Evolutionary conservation across 2,888 invertebrate species (phyloP).

Genomic region (Pachymerium ferrugineum): DNA sequence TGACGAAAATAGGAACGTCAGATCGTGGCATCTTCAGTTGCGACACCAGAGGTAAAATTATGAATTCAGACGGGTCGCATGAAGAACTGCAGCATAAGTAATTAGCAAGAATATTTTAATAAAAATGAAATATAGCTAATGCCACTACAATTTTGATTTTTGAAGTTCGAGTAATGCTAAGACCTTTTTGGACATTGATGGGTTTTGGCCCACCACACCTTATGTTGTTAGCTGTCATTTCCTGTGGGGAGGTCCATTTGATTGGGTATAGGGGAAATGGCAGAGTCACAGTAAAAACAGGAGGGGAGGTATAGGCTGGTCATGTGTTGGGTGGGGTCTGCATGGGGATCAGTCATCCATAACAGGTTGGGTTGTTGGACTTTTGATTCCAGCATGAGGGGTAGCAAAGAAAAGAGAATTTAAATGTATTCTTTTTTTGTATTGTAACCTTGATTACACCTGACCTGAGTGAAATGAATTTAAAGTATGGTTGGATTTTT

Average conservation of each 20-base stretch:
- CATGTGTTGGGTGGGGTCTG: conserved; percentile 25
- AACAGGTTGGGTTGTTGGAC: conserved; percentile 27
- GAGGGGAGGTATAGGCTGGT: conserved; percentile 17
- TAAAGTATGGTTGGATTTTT: background rate
- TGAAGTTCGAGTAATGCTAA: background rate
- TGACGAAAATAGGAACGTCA: background rate
- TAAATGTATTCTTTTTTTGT: background rate
- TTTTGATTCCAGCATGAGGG: conserved; percentile 10
- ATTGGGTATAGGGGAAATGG: conserved; percentile 15
- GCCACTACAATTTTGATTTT: background rate
- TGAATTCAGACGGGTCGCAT: background rate
- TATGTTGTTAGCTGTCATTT: too few species aligned
- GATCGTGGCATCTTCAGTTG: background rate
- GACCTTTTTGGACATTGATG: background rate
- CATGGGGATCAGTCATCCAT: conserved; percentile 24
- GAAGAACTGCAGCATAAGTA: too few species aligned
- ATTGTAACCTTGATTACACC: background rate
- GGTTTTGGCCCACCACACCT: conserved; percentile 16
- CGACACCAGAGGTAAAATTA: too few species aligned
- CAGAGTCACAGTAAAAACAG: conserved; percentile 4
- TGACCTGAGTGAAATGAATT: background rate
- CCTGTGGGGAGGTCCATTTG: conserved; percentile 27
- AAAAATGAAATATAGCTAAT: background rate
- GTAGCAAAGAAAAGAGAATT: background rate
- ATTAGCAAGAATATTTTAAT: background rate